Evolutionary conservation across 1,140 invertebrate genomes (phyloP), one percentile per base, ranked within the genome.

Genomic region (Danaus plexippus): DNA sequence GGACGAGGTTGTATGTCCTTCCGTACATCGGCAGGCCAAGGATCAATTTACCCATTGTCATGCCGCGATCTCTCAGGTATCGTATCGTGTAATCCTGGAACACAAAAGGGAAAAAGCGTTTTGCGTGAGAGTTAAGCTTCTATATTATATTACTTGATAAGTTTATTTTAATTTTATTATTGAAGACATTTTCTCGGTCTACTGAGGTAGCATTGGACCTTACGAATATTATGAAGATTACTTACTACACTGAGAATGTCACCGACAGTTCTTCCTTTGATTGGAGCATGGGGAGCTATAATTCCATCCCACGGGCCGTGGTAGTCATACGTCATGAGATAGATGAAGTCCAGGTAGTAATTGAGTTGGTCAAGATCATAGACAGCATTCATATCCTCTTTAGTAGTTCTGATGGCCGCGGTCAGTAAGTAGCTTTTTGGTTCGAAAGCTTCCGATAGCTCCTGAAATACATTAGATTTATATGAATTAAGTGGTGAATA

Each of bases 321-420:
- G 81, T 95, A 96, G 85, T 97, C 95, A 73, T 97, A 97, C 54
- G 92, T 92, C 95, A 97, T 96, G 57, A 97, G 89, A 67, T 96
- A 94, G 18, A 98, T 90, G 47, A 92, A 93, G 80, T 97, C 94
- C n/a, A 97, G 77, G 71, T 93, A 90, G 9, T 90, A 80, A 0
- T 92, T 91, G 32, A 97, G 85, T 64, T 90, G 87, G 9, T 89
- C 83, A 13, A 97, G 88, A 76, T 96, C 92, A 67, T 97, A 97
- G 1, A 91, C 92, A 0, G 82, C 67, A 56, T 94, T 90, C 55
- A 95, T 93, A 0, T 90, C 92, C 40, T 88, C 85, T 69, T 90
- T 91, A 5, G 91, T 90, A 1, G 47, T 11, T 51, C 52, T 43
- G 1, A 60, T n/a, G 9, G 47, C 32, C 32, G 18, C 47, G 13